These are phyloP conservation scores for Nomada flava DNA, from an alignment of 2,888 invertebrate genomes.

Conservation along the genomic window DNA sequence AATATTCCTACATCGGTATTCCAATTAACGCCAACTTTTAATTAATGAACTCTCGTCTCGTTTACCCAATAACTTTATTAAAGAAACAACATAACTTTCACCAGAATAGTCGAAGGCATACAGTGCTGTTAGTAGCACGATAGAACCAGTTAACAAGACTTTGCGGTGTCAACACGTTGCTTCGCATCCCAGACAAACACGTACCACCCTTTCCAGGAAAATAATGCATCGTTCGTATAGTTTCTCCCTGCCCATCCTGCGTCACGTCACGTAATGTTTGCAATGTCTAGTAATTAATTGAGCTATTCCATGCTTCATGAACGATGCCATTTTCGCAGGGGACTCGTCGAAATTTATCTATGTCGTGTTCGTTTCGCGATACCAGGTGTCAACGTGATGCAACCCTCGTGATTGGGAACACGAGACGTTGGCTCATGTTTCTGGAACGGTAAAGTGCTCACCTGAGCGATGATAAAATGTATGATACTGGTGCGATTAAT, in stretches of 20 bases:
- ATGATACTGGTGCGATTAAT: background rate
- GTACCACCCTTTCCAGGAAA: constrained; percentile 19
- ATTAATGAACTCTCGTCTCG: too few relatives aligned
- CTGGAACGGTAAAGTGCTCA: background rate
- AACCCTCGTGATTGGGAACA: background rate
- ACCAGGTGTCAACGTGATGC: background rate
- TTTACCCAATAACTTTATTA: background rate
- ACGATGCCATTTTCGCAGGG: background rate
- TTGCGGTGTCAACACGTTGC: constrained; percentile 24
- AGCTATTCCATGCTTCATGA: background rate
- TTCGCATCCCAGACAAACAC: constrained; percentile 35
- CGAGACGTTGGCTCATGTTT: background rate
- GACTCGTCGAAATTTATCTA: constrained; percentile 1
- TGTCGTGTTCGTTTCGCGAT: background rate
- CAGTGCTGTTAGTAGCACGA: background rate
- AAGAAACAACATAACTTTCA: background rate
- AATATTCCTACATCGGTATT: too few relatives aligned
- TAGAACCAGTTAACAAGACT: constrained; percentile 20
- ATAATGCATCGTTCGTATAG: constrained; percentile 23
- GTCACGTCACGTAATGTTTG: constrained; percentile 11
- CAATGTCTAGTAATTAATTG: constrained; percentile 41
- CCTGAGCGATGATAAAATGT: background rate
- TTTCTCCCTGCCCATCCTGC: constrained; percentile 7
- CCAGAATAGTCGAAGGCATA: background rate
- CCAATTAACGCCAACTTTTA: too few relatives aligned